phyloP scores from a whole-genome alignment of 2,113 vertebrate species.

The Thunnus thynnus region DNA sequence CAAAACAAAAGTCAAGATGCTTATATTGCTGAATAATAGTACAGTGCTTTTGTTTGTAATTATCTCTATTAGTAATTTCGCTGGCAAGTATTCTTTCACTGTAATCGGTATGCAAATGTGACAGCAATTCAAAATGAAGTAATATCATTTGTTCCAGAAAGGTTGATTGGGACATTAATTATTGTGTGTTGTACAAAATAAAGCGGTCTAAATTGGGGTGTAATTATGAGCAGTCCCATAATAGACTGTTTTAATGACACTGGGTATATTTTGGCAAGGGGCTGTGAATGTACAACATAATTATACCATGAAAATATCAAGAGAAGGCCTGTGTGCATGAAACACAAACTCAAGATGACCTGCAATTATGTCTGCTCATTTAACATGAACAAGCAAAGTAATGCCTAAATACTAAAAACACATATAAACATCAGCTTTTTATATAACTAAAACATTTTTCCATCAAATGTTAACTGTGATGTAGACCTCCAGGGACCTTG shows the following conservation, averaged over 20 bases:
- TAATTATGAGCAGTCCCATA: conserved; percentile 76
- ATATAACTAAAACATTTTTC: too few relatives aligned
- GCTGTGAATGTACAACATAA: conserved; percentile 65
- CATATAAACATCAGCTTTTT: too few relatives aligned
- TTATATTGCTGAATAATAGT: conserved; percentile 21
- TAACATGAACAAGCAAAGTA: too few relatives aligned
- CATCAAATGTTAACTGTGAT: too few relatives aligned
- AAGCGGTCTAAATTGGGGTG: conserved; percentile 66
- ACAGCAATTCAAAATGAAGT: conserved; percentile 73
- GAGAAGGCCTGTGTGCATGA: conserved; percentile 44
- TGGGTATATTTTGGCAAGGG: conserved; percentile 67
- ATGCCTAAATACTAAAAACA: too few relatives aligned
- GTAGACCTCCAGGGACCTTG: too few relatives aligned
- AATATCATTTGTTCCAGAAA: conserved; percentile 74
- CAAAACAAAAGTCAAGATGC: not conserved
- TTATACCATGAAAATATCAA: conserved; percentile 60
- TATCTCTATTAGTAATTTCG: conserved; percentile 61
- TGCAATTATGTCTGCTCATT: not conserved
- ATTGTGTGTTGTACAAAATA: conserved; percentile 73
- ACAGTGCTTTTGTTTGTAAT: conserved; percentile 61
- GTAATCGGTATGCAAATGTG: conserved; percentile 76
- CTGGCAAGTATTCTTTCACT: conserved; percentile 51
- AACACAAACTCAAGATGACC: conserved; percentile 40
- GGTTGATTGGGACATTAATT: conserved; percentile 82
- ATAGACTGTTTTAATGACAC: conserved; percentile 77